Evolutionary conservation across 2,888 invertebrate genomes (phyloP).

Genomic region (Phyllotreta cruciferae): DNA sequence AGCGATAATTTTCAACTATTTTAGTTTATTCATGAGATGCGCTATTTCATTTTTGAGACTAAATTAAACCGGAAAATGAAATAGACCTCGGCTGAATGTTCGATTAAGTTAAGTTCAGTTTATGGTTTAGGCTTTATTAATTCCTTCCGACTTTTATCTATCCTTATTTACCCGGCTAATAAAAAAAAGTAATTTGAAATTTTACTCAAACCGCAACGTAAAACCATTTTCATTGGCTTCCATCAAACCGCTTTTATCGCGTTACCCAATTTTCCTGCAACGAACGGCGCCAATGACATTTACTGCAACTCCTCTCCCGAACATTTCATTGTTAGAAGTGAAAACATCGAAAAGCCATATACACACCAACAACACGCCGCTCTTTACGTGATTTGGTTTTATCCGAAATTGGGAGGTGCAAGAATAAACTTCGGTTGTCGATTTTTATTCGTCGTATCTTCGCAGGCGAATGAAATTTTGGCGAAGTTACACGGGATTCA

Average conservation of each 20-base stretch:
- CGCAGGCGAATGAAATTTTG: neutral
- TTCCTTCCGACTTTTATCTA: no score
- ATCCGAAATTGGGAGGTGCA: slow-evolving; percentile 10
- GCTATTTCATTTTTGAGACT: no score
- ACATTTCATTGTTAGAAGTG: slow-evolving; percentile 24
- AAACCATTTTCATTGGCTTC: slow-evolving; percentile 24
- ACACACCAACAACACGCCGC: slow-evolving; percentile 24
- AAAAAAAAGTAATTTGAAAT: no score
- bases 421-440: slow-evolving; percentile 15
- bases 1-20: no score
- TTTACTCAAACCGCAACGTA: neutral
- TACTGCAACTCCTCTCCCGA: slow-evolving; percentile 13
- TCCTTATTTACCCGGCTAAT: no score
- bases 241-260: slow-evolving; percentile 14
- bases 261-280: slow-evolving; percentile 1
- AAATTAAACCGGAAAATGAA: no score
- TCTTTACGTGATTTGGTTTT: slow-evolving; percentile 29
- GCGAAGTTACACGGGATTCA: no score
- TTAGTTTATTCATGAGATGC: no score
- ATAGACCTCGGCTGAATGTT: no score
- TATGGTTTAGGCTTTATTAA: no score
- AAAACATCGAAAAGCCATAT: slow-evolving; percentile 33
- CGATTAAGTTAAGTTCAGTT: no score
- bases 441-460: slow-evolving; percentile 6
- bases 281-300: slow-evolving; percentile 7